Evolutionary conservation across 2,888 invertebrate species (phyloP).

Genomic region (Cantharis nigra): DNA sequence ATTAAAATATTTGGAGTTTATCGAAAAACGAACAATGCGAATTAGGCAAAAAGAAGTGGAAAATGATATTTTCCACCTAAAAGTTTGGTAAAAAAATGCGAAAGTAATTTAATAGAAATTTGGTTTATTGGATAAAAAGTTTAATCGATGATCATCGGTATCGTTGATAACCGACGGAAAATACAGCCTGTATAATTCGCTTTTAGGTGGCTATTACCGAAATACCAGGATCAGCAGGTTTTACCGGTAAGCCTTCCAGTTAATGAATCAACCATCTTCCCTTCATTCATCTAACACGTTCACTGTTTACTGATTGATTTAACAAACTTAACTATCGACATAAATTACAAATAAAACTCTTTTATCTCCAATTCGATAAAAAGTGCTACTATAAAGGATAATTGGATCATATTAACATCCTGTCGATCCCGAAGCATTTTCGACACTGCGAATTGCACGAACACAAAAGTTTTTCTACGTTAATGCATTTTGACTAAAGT

Average conservation of each 20-base stretch:
- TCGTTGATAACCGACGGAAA: conserved; percentile 29
- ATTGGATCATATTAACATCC: neutral
- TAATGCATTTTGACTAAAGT: neutral
- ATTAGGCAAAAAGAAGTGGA: neutral
- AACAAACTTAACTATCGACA: conserved; percentile 15
- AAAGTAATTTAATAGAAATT: neutral
- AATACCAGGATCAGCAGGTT: conserved; percentile 51
- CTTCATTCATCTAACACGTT: conserved; percentile 26
- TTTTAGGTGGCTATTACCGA: conserved; percentile 53
- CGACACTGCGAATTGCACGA: neutral
- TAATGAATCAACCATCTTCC: conserved; percentile 49
- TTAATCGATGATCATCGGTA: conserved; percentile 1
- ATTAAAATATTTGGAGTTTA: neutral
- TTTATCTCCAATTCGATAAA: neutral
- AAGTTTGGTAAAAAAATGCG: neutral
- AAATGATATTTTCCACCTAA: neutral
- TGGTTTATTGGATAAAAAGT: neutral
- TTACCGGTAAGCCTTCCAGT: conserved; percentile 50
- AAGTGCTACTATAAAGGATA: neutral
- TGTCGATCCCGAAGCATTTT: neutral
- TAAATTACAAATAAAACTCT: neutral
- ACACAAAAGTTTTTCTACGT: neutral
- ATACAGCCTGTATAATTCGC: conserved; percentile 47
- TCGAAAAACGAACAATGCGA: neutral
- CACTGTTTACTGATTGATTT: conserved; percentile 27